A percentile compares a stretch with the other conserved stretches of the same genome.
Conservation (phyloP, 2,888 invertebrate species). For the Dexiosoma caninum region DNA sequence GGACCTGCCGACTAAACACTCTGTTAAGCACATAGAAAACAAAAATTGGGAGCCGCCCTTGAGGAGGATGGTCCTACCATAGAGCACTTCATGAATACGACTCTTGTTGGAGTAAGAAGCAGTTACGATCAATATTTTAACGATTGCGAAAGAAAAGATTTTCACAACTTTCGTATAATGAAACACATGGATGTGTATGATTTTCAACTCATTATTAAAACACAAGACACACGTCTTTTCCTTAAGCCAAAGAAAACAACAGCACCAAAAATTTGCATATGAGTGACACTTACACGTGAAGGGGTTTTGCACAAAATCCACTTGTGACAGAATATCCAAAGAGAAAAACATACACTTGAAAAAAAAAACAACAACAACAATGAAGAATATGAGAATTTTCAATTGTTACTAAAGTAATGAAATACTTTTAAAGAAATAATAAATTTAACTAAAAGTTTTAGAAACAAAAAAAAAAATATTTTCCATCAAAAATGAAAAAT, state of each 20-base stretch:
- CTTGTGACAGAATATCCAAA: constrained; percentile 4
- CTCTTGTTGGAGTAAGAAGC: too few species aligned
- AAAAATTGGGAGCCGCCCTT: too few species aligned
- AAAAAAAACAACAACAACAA: too few species aligned
- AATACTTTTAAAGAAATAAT: constrained; percentile 55
- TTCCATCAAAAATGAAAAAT: constrained; percentile 29
- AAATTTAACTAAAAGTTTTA: constrained; percentile 48
- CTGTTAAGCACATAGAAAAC: too few species aligned
- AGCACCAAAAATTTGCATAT: constrained; percentile 54
- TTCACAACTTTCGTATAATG: too few species aligned
- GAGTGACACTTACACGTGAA: constrained; percentile 59
- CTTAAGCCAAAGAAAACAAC: constrained; percentile 23
- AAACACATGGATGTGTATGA: background rate
- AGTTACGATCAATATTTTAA: too few species aligned
- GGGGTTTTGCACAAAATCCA: constrained; percentile 56
- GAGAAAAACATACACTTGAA: background rate
- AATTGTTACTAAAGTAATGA: constrained; percentile 61
- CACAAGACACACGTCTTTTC: constrained; percentile 28
- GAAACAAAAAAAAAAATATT: background rate
- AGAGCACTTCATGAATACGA: too few species aligned
- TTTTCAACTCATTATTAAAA: constrained; percentile 2
- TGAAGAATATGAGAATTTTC: constrained; percentile 32
- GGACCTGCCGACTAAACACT: too few species aligned
- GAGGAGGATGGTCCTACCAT: too few species aligned
- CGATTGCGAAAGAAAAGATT: too few species aligned